A percentile compares a stretch with the other conserved stretches of the same genome.
Evolutionary conservation across 2,113 vertebrate genomes (phyloP).

Genomic region (Hippocampus barbouri): DNA sequence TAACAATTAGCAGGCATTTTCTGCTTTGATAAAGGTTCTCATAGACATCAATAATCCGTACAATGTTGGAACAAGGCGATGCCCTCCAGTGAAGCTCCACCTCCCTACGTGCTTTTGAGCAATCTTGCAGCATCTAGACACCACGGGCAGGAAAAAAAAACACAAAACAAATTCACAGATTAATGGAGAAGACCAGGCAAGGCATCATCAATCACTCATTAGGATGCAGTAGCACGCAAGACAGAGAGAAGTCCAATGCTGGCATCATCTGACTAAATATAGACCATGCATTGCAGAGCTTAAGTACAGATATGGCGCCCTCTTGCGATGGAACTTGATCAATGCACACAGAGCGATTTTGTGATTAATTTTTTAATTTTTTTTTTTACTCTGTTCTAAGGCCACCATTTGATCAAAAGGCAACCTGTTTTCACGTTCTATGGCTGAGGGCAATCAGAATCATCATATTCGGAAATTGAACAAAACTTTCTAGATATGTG

Average conservation of each 20-base stretch:
- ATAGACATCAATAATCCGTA: constrained; percentile 92
- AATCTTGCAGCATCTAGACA: constrained; percentile 92
- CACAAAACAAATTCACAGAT: not conserved
- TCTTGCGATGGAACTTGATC: constrained; percentile 18
- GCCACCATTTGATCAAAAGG: no score
- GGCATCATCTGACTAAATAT: constrained; percentile 37
- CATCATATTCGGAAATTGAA: no score
- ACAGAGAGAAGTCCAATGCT: constrained; percentile 33
- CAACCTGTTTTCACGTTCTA: no score
- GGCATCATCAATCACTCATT: not conserved
- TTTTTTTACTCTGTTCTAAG: no score
- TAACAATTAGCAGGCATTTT: constrained; percentile 95
- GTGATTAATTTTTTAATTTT: not conserved
- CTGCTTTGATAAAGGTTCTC: constrained; percentile 92
- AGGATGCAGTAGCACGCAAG: not conserved
- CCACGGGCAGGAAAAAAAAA: not conserved
- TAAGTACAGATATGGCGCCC: constrained; percentile 26
- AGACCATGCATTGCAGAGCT: not conserved
- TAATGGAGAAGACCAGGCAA: not conserved
- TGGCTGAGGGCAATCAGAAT: no score
- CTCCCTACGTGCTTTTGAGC: constrained; percentile 90
- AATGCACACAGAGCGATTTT: no score
- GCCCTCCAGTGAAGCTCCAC: constrained; percentile 96
- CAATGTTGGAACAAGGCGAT: constrained; percentile 89
- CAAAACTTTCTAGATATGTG: no score